These are phyloP conservation scores for Eumeta japonica DNA, from an alignment of 1,140 invertebrate genomes.

Conservation along the genomic window DNA sequence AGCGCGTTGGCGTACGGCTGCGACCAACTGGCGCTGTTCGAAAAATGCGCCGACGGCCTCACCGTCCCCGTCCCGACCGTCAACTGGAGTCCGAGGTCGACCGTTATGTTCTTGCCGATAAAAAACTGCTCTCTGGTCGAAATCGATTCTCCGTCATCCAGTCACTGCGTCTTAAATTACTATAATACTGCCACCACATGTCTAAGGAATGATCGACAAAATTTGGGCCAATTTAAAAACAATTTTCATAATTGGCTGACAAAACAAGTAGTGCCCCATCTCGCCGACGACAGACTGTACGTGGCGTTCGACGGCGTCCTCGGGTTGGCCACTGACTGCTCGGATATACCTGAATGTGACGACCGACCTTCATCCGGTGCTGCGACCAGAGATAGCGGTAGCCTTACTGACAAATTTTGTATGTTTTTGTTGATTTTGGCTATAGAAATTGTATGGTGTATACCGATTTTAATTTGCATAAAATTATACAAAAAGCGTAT, in stretches of 20 bases:
- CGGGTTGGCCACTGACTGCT: no score
- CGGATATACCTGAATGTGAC: no score
- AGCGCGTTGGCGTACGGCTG: constrained; percentile 19
- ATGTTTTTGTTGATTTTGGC: constrained; percentile 26
- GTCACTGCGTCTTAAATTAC: constrained; percentile 25
- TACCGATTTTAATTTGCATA: constrained; percentile 28
- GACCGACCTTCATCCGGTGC: no score
- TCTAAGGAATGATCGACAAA: constrained; percentile 12
- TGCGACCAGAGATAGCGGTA: no score
- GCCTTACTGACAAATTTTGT: no score
- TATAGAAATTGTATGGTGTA: constrained; percentile 38
- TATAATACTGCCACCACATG: constrained; percentile 33
- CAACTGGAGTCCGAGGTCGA: constrained; percentile 24
- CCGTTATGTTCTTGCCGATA: constrained; percentile 35
- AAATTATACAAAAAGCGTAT: no score
- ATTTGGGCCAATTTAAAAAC: constrained; percentile 22
- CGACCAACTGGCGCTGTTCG: constrained; percentile 25
- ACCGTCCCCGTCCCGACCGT: constrained; percentile 28
- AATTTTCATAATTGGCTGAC: constrained; percentile 33
- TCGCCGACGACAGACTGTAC: constrained; percentile 34
- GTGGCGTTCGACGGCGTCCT: constrained; percentile 30
- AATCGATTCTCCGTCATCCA: constrained; percentile 21
- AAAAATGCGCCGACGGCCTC: constrained; percentile 27
- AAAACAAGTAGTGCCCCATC: constrained; percentile 28
- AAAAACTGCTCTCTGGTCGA: constrained; percentile 24